A percentile compares a stretch with the other conserved stretches of the same genome.
phyloP scores from a whole-genome alignment of 2,888 invertebrate genomes.

The Pseudoips prasinana region DNA sequence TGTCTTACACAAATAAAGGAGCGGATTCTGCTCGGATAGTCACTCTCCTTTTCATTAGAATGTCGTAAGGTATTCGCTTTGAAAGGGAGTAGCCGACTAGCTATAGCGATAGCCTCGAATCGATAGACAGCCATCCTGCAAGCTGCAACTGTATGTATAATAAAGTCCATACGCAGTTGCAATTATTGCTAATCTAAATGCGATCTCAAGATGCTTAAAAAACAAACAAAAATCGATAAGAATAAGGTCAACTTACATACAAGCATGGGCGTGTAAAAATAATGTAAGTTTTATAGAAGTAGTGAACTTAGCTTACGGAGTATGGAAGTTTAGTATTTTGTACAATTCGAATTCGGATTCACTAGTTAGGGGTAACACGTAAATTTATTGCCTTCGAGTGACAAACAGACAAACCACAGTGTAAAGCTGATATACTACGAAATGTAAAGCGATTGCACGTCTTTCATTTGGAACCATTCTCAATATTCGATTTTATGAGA shows the following conservation, averaged over 20 bases:
- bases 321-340: constrained; percentile 72
- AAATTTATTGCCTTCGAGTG: constrained; percentile 44
- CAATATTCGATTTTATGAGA: constrained; percentile 6
- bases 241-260: constrained; percentile 28
- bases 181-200: not conserved
- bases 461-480: constrained; percentile 32
- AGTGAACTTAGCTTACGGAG: constrained; percentile 62
- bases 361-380: constrained; percentile 64
- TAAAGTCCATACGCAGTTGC: no score
- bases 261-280: constrained; percentile 62
- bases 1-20: no score
- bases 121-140: no score
- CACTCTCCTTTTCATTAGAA: no score
- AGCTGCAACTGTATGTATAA: no score
- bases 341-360: constrained; percentile 66
- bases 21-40: no score
- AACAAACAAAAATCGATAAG: not conserved
- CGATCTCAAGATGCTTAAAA: constrained; percentile 12
- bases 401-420: constrained; percentile 26
- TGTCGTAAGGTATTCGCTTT: no score
- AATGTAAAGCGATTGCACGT: constrained; percentile 36
- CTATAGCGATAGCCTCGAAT: no score
- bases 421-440: constrained; percentile 30
- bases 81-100: no score
- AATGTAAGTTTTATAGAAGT: constrained; percentile 64